Base-by-base conservation (phyloP, 2,113 vertebrate genomes). In the Apistogramma diplotaenia region DNA sequence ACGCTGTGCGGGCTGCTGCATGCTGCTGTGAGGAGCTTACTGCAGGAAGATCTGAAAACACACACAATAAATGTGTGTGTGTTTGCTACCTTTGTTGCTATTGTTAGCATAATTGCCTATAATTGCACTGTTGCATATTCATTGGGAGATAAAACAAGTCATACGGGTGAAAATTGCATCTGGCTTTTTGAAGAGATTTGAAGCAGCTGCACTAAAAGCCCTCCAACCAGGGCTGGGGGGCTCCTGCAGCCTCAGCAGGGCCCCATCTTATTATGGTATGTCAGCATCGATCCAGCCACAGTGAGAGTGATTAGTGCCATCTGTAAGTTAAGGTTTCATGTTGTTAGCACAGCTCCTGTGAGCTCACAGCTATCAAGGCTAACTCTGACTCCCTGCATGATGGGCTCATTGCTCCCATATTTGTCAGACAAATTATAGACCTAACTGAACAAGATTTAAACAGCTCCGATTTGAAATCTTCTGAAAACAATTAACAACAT, bases 51-150 rank as follows among this genome's bases (percentile, higher is more conserved):
- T 87, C 82, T 81, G 77, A 79, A 59, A 75, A 83, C 79, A 76
- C 18, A 33, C 71, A 85, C 65, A 87, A 91, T 80, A 71, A 89
- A 83, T 55, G 70, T 92, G 87, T 92, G 90, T 92, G 90, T 84
- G 85, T 93, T 83, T 83, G 61, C 86, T 94, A 87, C 91, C 89
- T 95, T 96, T 94, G 94, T 88, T 94, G 94, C 94, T 89, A 91
- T 95, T 97, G 96, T 94, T 87, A 1, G 65, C 81, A 84, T 95
- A 96, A 95, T 95, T 95, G 89, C 93, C 95, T 93, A 84, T 96
- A 97, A 96, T 96, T 96, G 94, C 89, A 72, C 93, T 92, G 89
- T 88, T 96, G 81, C 92, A 95, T 96, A 96, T 96, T 95, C 94
- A 96, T 93, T 76, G 90, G 89, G 65, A 95, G 93, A 95, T 96